A percentile compares a stretch with the other conserved stretches of the same genome.
Evolutionary conservation across 2,797 vertebrate species (phyloP).

Genomic region (Benthosema pterotum): DNA sequence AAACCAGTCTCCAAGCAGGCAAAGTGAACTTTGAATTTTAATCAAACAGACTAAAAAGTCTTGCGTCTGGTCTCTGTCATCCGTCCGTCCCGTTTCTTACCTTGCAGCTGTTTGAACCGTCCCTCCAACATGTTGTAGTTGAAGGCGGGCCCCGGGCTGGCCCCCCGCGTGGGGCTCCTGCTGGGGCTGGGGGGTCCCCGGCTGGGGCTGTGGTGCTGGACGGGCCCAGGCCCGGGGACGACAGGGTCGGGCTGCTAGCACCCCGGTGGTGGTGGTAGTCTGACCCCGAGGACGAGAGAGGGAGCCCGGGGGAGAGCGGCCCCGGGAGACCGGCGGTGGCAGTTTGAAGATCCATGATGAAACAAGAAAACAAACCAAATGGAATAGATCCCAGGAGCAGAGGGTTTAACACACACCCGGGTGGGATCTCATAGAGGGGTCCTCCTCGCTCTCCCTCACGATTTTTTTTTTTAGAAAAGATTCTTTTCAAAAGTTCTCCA

Average conservation of each 20-base stretch:
- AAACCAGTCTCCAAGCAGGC: no score
- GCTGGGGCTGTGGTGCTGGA: slow-evolving; percentile 54
- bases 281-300: slow-evolving; percentile 71
- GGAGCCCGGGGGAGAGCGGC: slow-evolving; percentile 54
- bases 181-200: slow-evolving; percentile 49
- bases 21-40: no score
- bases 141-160: slow-evolving; percentile 72
- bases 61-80: neutral
- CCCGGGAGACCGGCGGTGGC: slow-evolving; percentile 74
- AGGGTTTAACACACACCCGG: slow-evolving; percentile 1
- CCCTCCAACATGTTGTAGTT: slow-evolving; percentile 98
- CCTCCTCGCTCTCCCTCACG: no score
- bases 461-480: no score
- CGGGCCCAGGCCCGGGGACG: slow-evolving; percentile 22
- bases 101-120: slow-evolving; percentile 96
- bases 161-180: slow-evolving; percentile 57
- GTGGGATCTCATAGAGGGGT: slow-evolving; percentile 30
- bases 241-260: no score
- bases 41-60: neutral
- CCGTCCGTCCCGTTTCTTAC: slow-evolving; percentile 73
- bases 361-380: slow-evolving; percentile 28
- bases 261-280: slow-evolving; percentile 49
- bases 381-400: slow-evolving; percentile 3
- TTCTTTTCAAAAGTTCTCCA: no score
- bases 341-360: slow-evolving; percentile 91